These are phyloP conservation scores for Gandaritis pyraliata DNA, from an alignment of 2,888 invertebrate genomes.

Conservation along the genomic window DNA sequence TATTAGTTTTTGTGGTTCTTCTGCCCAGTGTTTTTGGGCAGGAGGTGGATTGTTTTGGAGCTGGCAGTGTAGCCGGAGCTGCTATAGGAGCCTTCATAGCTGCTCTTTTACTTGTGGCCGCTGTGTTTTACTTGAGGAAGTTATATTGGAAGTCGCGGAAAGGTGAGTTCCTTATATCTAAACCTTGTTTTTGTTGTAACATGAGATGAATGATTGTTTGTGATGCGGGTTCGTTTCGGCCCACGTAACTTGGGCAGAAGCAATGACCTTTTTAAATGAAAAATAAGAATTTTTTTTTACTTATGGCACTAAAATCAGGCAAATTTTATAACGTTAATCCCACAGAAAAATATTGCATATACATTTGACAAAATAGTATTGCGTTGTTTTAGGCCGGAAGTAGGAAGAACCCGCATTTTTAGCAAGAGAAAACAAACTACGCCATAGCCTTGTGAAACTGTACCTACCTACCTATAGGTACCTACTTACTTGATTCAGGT, in stretches of 20 bases:
- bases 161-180: slow-evolving; percentile 66
- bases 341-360: too few species aligned
- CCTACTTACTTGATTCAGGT: not conserved
- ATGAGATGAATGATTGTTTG: slow-evolving; percentile 14
- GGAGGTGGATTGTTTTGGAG: slow-evolving; percentile 85
- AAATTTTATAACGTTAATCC: too few species aligned
- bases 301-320: too few species aligned
- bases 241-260: slow-evolving; percentile 23
- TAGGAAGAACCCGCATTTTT: too few species aligned
- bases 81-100: slow-evolving; percentile 89
- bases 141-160: slow-evolving; percentile 86
- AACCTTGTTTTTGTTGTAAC: slow-evolving; percentile 24
- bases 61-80: slow-evolving; percentile 88
- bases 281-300: not conserved
- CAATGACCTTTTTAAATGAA: slow-evolving; percentile 20
- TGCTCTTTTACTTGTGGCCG: slow-evolving; percentile 85
- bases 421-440: too few species aligned
- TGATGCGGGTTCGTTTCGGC: slow-evolving; percentile 17
- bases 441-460: too few species aligned
- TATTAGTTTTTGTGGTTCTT: slow-evolving; percentile 73
- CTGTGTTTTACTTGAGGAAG: slow-evolving; percentile 84
- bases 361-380: too few species aligned
- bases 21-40: slow-evolving; percentile 77
- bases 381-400: too few species aligned
- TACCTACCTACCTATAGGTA: not conserved